A percentile compares a stretch with the other conserved stretches of the same genome.
These are phyloP conservation scores for Hirtodrosophila alboralis DNA, from an alignment of 2,888 invertebrate genomes.

Conservation along the genomic window DNA sequence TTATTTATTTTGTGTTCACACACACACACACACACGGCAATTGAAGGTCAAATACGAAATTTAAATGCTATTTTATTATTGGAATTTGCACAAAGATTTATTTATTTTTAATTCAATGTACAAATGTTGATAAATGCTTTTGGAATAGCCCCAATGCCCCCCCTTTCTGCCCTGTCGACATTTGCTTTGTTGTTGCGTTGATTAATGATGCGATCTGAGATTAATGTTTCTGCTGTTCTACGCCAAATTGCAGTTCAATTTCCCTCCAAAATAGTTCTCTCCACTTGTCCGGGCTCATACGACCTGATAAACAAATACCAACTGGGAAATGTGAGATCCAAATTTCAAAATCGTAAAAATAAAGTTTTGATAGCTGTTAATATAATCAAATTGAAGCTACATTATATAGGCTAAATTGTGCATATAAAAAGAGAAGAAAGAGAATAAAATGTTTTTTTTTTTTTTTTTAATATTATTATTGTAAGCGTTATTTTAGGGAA, in stretches of 20 bases:
- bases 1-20: conserved; percentile 31
- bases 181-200: conserved; percentile 56
- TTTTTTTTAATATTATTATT: no score
- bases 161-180: conserved; percentile 3
- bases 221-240: conserved; percentile 58
- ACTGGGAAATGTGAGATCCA: conserved; percentile 12
- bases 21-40: conserved; percentile 11
- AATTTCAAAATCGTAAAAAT: conserved; percentile 32
- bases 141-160: conserved; percentile 12
- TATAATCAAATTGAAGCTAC: conserved; percentile 5
- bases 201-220: conserved; percentile 69
- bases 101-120: conserved; percentile 64
- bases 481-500: no score
- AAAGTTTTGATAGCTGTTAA: conserved; percentile 12
- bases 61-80: conserved; percentile 45
- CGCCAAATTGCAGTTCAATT: conserved; percentile 59
- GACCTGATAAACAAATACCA: conserved; percentile 36
- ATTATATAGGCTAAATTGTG: no score
- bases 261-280: conserved; percentile 38
- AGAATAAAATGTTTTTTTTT: no score
- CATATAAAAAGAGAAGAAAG: no score
- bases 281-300: conserved; percentile 15
- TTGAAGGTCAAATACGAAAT: conserved; percentile 53
- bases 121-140: conserved; percentile 71
- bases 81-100: conserved; percentile 47